Conservation (phyloP, 2,113 vertebrate genomes). For the Calyptommatus sinebrachiatus region DNA sequence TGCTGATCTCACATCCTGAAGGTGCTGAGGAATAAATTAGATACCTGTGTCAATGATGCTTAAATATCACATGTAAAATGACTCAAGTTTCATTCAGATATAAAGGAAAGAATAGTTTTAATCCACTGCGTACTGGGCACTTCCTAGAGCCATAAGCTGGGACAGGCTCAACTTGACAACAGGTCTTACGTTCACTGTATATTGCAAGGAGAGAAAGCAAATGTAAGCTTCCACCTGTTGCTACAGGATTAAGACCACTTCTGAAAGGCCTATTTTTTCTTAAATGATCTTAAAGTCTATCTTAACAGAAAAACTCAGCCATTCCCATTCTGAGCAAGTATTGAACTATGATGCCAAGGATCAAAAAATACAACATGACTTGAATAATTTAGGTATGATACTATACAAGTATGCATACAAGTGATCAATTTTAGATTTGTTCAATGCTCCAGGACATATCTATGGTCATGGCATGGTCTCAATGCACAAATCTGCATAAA, state of each 20-base stretch:
- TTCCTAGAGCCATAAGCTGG: neutral
- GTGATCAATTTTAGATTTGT: conserved; percentile 52
- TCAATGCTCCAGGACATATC: conserved; percentile 35
- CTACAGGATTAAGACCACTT: neutral
- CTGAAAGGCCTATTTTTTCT: neutral
- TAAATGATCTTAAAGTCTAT: neutral
- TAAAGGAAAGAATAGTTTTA: neutral
- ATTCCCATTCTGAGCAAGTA: conserved; percentile 41
- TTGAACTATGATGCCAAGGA: conserved; percentile 48
- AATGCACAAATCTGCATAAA: conserved; percentile 11
- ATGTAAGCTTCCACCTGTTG: neutral
- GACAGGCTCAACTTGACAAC: neutral
- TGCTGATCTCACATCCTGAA: too few species aligned
- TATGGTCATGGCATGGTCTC: conserved; percentile 17
- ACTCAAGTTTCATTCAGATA: too few species aligned
- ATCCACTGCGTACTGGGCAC: neutral
- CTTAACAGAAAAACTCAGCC: neutral
- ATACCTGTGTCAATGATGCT: too few species aligned
- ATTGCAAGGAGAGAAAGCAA: neutral
- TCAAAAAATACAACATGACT: conserved; percentile 46
- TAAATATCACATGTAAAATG: too few species aligned
- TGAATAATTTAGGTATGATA: conserved; percentile 43
- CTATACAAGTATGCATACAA: conserved; percentile 15
- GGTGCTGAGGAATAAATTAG: too few species aligned
- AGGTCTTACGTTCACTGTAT: neutral